Evolutionary conservation across 2,888 invertebrate species (phyloP).

Genomic region (Acrobasis suavella): DNA sequence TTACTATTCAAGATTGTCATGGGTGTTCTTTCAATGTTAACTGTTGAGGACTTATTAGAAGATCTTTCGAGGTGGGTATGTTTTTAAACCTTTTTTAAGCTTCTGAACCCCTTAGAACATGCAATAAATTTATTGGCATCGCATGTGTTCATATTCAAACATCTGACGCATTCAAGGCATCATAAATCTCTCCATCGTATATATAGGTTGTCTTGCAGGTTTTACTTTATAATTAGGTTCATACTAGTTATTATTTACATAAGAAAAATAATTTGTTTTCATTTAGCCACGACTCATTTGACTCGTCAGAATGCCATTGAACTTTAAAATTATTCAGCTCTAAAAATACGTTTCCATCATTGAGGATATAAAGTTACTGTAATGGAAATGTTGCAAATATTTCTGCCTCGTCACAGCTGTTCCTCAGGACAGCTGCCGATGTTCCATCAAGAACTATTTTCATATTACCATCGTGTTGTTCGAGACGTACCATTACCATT

Average conservation of each 20-base stretch:
- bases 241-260: too few relatives aligned
- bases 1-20: too few relatives aligned
- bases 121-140: too few relatives aligned
- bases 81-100: too few relatives aligned
- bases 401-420: constrained; percentile 6
- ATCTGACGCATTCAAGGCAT: too few relatives aligned
- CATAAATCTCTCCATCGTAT: too few relatives aligned
- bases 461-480: background rate
- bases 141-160: too few relatives aligned
- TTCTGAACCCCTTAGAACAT: too few relatives aligned
- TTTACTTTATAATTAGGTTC: background rate
- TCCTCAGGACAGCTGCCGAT: constrained; percentile 4
- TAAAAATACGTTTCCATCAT: constrained; percentile 11
- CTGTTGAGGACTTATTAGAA: too few relatives aligned
- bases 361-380: constrained; percentile 15
- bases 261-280: background rate
- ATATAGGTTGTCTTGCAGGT: background rate
- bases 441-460: constrained; percentile 7
- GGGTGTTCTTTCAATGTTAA: too few relatives aligned
- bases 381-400: constrained; percentile 16
- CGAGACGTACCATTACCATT: constrained; percentile 4
- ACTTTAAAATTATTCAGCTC: constrained; percentile 8
- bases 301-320: constrained; percentile 2
- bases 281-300: background rate
- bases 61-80: too few relatives aligned